These are phyloP conservation scores for Spisula subtruncata DNA, from an alignment of 2,888 invertebrate genomes.

Conservation along the genomic window DNA sequence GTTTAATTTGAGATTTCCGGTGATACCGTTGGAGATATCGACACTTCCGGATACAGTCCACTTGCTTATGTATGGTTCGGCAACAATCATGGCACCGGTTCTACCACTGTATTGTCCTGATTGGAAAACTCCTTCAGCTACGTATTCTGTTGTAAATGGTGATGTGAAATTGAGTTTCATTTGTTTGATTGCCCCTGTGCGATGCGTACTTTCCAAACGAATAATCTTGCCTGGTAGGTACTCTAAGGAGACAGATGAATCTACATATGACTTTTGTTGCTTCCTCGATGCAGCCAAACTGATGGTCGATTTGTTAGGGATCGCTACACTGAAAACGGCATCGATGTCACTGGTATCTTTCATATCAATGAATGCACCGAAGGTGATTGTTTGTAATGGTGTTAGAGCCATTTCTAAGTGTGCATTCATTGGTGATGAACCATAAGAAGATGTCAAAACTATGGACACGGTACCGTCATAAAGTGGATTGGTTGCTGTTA, in stretches of 20 bases:
- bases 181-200: constrained; percentile 36
- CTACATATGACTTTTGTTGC: constrained; percentile 21
- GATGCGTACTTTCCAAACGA: constrained; percentile 31
- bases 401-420: constrained; percentile 71
- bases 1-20: constrained; percentile 56
- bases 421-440: constrained; percentile 68
- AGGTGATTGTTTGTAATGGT: constrained; percentile 42
- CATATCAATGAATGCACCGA: constrained; percentile 49
- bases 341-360: constrained; percentile 45
- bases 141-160: constrained; percentile 42
- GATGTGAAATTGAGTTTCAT: constrained; percentile 53
- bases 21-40: constrained; percentile 50
- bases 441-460: constrained; percentile 65
- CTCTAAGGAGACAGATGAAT: constrained; percentile 23
- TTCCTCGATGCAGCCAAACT: constrained; percentile 43
- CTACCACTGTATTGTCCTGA: neutral
- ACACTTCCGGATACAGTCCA: constrained; percentile 44
- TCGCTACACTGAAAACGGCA: constrained; percentile 47
- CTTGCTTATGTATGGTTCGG: constrained; percentile 49
- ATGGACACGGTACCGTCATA: constrained; percentile 62
- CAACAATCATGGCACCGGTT: constrained; percentile 47
- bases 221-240: constrained; percentile 31
- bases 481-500: constrained; percentile 66
- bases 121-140: constrained; percentile 38
- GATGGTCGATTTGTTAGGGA: constrained; percentile 56